Evolutionary conservation across 1,140 invertebrate species (phyloP), one percentile per base, ranked within the genome.

Genomic region (Andrena cerasifolii): DNA sequence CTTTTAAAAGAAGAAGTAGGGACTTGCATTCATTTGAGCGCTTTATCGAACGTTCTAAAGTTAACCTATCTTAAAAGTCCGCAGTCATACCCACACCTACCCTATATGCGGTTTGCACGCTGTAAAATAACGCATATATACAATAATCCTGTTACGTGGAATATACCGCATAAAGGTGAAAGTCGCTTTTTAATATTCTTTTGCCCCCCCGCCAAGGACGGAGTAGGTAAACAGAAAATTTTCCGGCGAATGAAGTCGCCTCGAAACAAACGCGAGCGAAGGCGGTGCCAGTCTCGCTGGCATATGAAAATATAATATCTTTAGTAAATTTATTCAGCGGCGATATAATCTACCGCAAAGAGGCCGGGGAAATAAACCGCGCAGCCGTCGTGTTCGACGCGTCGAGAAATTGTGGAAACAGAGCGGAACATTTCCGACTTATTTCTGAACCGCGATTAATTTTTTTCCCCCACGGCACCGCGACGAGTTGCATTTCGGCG

Each of bases 261-360:
- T 47, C 66, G 74, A 67, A 63, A 77, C 74, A 77, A 78, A 74
- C 61, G 75, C 43, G 56, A 33, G 66, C 40, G 43, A 43, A 62
- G 33, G 54, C 45, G 63, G 58, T 43, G 61, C 49, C 40, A 53
- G 56, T 40, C 53, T 81, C 72, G 76, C 63, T 73, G 65, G 75
- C 67, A 65, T 79, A 81, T 73, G 79, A 79, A 81, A 81, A 78
- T 78, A 78, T 79, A 79, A 81, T 79, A 78, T 81, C 76, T 67
- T 81, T 72, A 68, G 76, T 70, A 81, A 75, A 82, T 82, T 82
- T 79, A 79, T 71, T 75, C 56, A 31, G 31, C 45, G 16, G 54
- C 56, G 75, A 70, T 72, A 78, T 66, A 78, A 80, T 71, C 74
- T 62, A 65, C 58, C 58, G 36, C 65, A 67, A 78, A 54, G 47